These are phyloP conservation scores for Neosilurus mollespiculum DNA, from an alignment of 2,797 vertebrate genomes.

Conservation along the genomic window DNA sequence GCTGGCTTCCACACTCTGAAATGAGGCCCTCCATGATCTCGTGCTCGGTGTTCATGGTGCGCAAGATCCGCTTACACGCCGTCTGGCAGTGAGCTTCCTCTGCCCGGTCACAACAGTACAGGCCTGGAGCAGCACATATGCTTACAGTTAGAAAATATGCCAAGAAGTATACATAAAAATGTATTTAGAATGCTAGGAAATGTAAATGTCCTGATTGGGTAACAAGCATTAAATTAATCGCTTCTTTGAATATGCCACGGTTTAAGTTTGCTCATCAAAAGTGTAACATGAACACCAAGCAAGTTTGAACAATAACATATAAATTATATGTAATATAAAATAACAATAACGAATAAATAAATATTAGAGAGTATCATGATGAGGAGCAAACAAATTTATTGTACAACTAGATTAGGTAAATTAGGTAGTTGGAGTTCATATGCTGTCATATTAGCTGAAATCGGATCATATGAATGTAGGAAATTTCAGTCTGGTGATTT, in stretches of 20 bases:
- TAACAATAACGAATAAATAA: background rate
- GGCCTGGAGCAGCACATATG: slow-evolving; percentile 70
- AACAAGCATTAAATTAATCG: slow-evolving; percentile 1
- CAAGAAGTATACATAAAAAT: background rate
- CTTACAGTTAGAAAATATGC: background rate
- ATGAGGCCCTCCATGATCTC: slow-evolving; percentile 98
- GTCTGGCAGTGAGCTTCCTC: slow-evolving; percentile 87
- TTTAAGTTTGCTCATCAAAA: slow-evolving; percentile 4
- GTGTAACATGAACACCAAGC: slow-evolving; percentile 14
- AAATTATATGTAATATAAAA: background rate
- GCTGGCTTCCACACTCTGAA: slow-evolving; percentile 87
- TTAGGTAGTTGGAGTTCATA: no score
- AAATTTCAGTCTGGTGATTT: no score
- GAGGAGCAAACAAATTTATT: background rate
- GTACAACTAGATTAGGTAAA: background rate
- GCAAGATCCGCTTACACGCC: slow-evolving; percentile 89
- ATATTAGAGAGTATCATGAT: background rate
- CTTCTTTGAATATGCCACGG: slow-evolving; percentile 4
- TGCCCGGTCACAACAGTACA: slow-evolving; percentile 96
- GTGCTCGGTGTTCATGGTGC: slow-evolving; percentile 93
- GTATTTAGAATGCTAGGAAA: slow-evolving; percentile 7
- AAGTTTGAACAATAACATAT: background rate
- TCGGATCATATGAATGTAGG: no score
- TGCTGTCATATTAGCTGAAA: no score
- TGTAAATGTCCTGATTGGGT: slow-evolving; percentile 3